Base-by-base conservation (phyloP, 2,888 invertebrate species). In the Syrista parreyssii region DNA sequence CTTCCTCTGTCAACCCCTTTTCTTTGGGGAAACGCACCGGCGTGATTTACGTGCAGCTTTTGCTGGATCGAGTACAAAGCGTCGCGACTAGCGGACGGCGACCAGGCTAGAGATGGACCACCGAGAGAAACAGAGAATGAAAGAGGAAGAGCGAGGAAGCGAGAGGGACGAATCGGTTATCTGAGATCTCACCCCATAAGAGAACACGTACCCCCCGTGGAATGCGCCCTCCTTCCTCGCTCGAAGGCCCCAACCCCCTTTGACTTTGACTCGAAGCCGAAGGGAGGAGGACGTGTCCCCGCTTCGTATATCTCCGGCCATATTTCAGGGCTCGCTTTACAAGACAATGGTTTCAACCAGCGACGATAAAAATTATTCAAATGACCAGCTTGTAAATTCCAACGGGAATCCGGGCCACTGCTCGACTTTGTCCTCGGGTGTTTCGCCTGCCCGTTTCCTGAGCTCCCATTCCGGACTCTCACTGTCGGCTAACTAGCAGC, bases 341-440 rank as follows among this genome's bases (percentile, higher is more conserved):
- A 89, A 89, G 89, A 89, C 89, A 89, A 89, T 89, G 89, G 88
- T 88, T 89, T 88, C 89, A 88, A 84, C 84, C 88, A 85, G 83
- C 82, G 83, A 85, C 88, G 88, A 88, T 88, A 88, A 88, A 89
- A 89, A 88, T 89, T 89, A 89, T 89, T 89, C 88, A 87, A 89
- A 89, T 87, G 86, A 86, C 84, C 82, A 73, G 82, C 81, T 83
- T 85, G 86, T 86, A 86, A 86, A 87, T 86, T 86, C 83, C 82
- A 82, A 83, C 74, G 84, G 81, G 81, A 85, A 86, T 86, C 82
- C 82, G 79, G 78, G 75, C 78, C 78, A 72, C 78, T 75, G 78
- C 75, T 75, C 36, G 40, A 40, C 74, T 69, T 36, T 68, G 55
- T 77, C 74, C 74, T 73, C 74, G 77, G 9, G 72, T 77, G 69